Conservation (phyloP, 53 echinoderm and acorn worm species). For the Temnopleurus reevesii region DNA sequence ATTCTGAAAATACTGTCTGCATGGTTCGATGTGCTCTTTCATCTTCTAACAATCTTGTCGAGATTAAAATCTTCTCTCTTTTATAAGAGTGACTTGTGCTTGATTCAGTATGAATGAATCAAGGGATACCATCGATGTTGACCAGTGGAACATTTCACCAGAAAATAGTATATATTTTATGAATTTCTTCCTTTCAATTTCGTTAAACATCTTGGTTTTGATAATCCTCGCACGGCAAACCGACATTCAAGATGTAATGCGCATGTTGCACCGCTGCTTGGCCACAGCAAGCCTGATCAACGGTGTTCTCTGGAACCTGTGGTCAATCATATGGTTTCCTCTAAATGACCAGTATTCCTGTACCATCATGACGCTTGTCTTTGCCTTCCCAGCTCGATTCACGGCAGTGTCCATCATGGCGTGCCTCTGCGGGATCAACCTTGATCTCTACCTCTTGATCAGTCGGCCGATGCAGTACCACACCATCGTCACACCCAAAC, state of each 20-base stretch:
- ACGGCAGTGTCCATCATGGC: not conserved
- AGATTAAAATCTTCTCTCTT: too few relatives aligned
- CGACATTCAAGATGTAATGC: not conserved
- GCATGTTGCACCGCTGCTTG: not conserved
- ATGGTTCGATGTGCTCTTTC: too few relatives aligned
- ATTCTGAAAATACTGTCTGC: too few relatives aligned
- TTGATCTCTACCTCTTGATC: not conserved
- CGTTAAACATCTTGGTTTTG: not conserved
- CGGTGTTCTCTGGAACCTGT: not conserved
- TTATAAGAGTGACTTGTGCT: too few relatives aligned
- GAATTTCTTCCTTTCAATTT: not conserved
- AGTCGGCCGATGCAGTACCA: not conserved
- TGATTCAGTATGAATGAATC: not conserved
- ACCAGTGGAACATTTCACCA: not conserved
- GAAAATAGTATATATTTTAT: not conserved
- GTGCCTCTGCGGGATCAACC: not conserved
- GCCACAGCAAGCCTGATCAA: not conserved
- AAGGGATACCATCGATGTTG: not conserved
- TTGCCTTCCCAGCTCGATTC: not conserved
- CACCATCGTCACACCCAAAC: not conserved
- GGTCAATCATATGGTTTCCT: not conserved
- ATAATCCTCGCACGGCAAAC: not conserved
- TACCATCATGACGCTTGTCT: not conserved
- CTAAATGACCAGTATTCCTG: not conserved
- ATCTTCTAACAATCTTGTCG: too few relatives aligned